Evolutionary conservation across 2,797 vertebrate species (phyloP), one percentile per base, ranked within the genome.

Genomic region (Coccyzus lansbergi): DNA sequence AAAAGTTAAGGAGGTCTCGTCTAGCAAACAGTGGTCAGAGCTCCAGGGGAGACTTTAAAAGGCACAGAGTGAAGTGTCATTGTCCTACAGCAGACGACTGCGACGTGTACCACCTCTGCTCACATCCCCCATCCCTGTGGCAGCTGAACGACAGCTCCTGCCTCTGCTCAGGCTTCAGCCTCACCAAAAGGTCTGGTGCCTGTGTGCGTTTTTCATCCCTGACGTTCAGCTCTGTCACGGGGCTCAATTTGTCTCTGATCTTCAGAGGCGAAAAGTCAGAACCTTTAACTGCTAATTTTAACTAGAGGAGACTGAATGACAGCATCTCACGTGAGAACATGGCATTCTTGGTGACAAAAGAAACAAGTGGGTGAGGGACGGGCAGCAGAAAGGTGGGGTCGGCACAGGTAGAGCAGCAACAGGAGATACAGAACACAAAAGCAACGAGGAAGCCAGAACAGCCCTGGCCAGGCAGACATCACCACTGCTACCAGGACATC

Each of bases 61-160:
- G 72, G 74, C 38, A 75, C 12, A 36, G 53, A 53, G 9, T 16
- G 38, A 25, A 42, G 38, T 4, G 36, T 28, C 56, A 26, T 46
- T 29, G 67, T 64, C 58, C 63, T 59, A 20, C 7, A 15, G 79
- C 60, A 72, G 63, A 40, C 13, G 83, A 53, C 29, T 0, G 1
- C 62, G 59, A 64, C 51, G 68, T 0, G 5, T 0, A 20, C 31
- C 0, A 0, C 2, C 4, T 18, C 74, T 68, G 44, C 58, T 51
- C 2, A 0, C 19, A 28, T 8, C 42, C 53, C 53, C 62, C 12
- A 1, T 7, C 48, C 55, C 76, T 17, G 15, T 0, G 2, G 63
- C 63, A 40, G 58, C 36, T 14, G 21, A 52, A 6, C 2, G 34
- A 59, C 7, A 44, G 56, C 38, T 74, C 44, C 25, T 42, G 42